These are phyloP conservation scores for Aphidius colemani DNA, from an alignment of 2,888 invertebrate species.

Conservation along the genomic window DNA sequence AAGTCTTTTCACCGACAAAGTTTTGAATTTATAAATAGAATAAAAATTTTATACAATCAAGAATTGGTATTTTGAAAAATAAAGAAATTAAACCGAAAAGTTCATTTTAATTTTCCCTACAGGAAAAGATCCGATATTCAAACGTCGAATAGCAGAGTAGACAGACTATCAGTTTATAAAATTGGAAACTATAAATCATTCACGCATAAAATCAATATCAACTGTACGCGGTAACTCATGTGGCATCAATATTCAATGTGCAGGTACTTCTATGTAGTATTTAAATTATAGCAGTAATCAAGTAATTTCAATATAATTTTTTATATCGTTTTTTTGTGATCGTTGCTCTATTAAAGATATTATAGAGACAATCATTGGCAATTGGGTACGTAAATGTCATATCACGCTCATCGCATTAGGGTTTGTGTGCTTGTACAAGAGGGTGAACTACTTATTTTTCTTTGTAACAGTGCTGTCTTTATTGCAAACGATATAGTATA, in stretches of 20 bases:
- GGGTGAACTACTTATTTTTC: constrained; percentile 33
- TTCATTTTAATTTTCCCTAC: too few species aligned
- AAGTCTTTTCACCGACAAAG: not conserved
- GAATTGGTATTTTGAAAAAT: not conserved
- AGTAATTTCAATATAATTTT: constrained; percentile 26
- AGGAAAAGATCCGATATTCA: too few species aligned
- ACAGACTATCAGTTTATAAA: too few species aligned
- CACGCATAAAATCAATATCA: too few species aligned
- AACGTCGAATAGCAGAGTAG: too few species aligned
- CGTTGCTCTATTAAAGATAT: constrained; percentile 40
- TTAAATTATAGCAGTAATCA: constrained; percentile 2
- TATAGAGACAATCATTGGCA: constrained; percentile 51
- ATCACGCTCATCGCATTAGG: constrained; percentile 45
- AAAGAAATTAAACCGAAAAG: too few species aligned
- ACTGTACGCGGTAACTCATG: too few species aligned
- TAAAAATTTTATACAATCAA: not conserved
- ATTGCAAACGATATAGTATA: constrained; percentile 31
- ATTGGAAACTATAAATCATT: too few species aligned
- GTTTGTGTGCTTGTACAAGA: constrained; percentile 32
- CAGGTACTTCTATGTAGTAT: too few species aligned
- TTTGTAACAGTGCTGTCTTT: constrained; percentile 32
- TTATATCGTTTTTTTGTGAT: constrained; percentile 39
- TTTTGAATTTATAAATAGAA: too few species aligned
- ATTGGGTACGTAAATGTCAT: constrained; percentile 53
- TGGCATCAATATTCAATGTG: too few species aligned